Conservation (phyloP, 1,140 invertebrate species). For the Triops longicaudatus region DNA sequence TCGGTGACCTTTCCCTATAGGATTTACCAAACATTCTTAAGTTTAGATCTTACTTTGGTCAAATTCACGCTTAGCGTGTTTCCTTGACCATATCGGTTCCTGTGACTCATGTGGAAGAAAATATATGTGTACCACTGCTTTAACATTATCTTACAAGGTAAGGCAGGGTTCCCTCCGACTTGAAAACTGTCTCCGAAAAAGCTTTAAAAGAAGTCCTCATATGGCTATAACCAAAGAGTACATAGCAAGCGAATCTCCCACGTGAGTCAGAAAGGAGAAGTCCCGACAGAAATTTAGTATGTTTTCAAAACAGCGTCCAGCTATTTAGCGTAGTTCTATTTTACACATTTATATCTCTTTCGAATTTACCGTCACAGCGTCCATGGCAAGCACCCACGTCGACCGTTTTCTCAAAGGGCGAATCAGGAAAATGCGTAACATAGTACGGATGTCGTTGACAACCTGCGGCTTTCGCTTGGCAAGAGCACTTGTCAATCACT, state of each 20-base stretch:
- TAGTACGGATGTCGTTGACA: slow-evolving; percentile 40
- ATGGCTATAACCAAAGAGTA: neutral
- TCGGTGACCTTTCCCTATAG: slow-evolving; percentile 18
- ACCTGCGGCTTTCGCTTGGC: slow-evolving; percentile 34
- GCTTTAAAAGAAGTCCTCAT: neutral
- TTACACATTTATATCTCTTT: neutral
- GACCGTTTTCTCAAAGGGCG: slow-evolving; percentile 43
- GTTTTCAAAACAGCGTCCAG: neutral
- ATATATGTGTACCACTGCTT: too few relatives aligned
- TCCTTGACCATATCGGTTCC: slow-evolving; percentile 23
- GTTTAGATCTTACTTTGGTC: slow-evolving; percentile 20
- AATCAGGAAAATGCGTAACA: slow-evolving; percentile 41
- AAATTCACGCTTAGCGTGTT: slow-evolving; percentile 21
- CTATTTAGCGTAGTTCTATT: neutral
- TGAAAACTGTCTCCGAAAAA: slow-evolving; percentile 8
- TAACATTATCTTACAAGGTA: too few relatives aligned
- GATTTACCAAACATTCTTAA: neutral
- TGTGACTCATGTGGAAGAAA: slow-evolving; percentile 10
- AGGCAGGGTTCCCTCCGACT: neutral
- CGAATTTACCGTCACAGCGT: slow-evolving; percentile 35
- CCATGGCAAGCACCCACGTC: slow-evolving; percentile 45
- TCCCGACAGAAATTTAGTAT: slow-evolving; percentile 3
- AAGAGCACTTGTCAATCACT: slow-evolving; percentile 43
- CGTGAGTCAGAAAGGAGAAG: neutral
- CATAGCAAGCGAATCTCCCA: neutral